Conservation (phyloP, 2,888 invertebrate species). For the Plebejus argus region DNA sequence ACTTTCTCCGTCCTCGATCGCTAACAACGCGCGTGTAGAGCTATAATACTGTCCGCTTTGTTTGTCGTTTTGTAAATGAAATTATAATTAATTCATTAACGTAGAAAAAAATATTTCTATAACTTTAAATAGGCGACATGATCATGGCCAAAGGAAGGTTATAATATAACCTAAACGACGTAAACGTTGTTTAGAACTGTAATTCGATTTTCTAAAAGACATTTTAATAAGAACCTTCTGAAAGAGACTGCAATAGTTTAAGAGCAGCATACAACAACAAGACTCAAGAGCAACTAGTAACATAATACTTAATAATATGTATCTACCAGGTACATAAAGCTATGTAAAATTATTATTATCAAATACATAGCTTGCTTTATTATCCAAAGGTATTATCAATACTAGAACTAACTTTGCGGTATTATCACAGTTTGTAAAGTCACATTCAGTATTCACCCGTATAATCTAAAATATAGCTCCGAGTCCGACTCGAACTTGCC, state of each 20-base stretch:
- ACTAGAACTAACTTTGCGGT: background rate
- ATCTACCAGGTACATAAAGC: background rate
- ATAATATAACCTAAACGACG: no score
- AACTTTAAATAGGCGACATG: no score
- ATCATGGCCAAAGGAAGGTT: no score
- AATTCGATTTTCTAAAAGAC: no score
- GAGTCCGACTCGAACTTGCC: background rate
- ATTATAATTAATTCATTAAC: background rate
- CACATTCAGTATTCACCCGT: conserved; percentile 1
- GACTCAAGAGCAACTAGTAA: background rate
- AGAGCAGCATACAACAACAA: background rate
- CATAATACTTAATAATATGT: background rate
- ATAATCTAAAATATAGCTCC: background rate
- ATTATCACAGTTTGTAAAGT: background rate
- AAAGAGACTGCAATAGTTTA: no score
- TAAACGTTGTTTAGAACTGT: no score
- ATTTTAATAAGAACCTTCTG: no score
- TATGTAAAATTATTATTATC: background rate
- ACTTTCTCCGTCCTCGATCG: conserved; percentile 34
- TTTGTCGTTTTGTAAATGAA: background rate
- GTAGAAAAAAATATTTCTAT: background rate
- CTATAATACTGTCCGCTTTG: background rate
- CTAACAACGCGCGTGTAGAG: conserved; percentile 1
- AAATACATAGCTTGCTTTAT: background rate
- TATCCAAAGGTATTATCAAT: background rate